These are phyloP conservation scores for Philopotamus ludificatus DNA, from an alignment of 1,140 invertebrate genomes.

Conservation along the genomic window DNA sequence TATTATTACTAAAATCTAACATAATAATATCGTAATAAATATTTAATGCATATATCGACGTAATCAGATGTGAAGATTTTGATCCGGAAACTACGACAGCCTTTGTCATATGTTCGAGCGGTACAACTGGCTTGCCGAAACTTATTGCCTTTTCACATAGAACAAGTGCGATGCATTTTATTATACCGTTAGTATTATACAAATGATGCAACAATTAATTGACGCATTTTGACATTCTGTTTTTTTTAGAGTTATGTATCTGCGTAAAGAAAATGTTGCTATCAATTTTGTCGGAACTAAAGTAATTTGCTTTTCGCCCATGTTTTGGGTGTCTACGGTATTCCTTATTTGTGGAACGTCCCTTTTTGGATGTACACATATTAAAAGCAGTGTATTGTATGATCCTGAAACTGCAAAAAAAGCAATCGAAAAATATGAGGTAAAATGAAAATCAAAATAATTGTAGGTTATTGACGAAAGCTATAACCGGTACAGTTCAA, in stretches of 20 bases:
- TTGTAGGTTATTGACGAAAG: too few species aligned
- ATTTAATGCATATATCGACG: background rate
- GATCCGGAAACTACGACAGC: constrained; percentile 30
- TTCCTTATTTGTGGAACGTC: background rate
- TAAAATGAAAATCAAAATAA: too few species aligned
- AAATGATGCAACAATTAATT: too few species aligned
- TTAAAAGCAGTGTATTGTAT: background rate
- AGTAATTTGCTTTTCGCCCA: background rate
- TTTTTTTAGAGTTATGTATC: too few species aligned
- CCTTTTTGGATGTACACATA: background rate
- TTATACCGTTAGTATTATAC: background rate
- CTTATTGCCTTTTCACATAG: constrained; percentile 30
- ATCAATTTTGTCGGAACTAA: too few species aligned
- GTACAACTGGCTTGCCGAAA: constrained; percentile 37
- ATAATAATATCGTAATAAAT: background rate
- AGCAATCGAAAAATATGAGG: too few species aligned
- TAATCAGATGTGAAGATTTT: constrained; percentile 29
- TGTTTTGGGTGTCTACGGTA: background rate
- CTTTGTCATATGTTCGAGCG: constrained; percentile 34
- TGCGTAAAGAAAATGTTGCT: too few species aligned
- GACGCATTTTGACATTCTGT: too few species aligned
- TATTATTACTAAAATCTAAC: background rate
- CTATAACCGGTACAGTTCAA: too few species aligned
- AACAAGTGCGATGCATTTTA: background rate
- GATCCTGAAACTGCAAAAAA: background rate